Evolutionary conservation across 2,888 invertebrate genomes (phyloP).

Genomic region (Hololepta plana): DNA sequence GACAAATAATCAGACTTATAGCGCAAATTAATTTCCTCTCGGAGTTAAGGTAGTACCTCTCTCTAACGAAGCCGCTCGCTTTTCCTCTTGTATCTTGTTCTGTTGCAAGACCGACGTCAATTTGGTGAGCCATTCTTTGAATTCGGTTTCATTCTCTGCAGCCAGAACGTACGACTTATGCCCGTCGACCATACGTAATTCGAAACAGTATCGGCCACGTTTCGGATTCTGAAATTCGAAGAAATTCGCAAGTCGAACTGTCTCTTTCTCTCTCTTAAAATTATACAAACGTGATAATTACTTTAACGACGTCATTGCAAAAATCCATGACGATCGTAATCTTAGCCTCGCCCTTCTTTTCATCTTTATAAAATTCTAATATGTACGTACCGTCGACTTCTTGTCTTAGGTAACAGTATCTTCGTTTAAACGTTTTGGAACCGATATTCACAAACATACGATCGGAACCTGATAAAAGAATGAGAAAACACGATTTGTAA

Average conservation of each 20-base stretch:
- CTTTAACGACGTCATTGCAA: constrained; percentile 75
- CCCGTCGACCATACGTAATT: constrained; percentile 69
- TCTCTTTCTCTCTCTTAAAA: no score
- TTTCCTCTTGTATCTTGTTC: constrained; percentile 63
- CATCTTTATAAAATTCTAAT: constrained; percentile 84
- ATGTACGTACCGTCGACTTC: constrained; percentile 85
- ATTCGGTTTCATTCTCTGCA: constrained; percentile 69
- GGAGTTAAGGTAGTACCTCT: constrained; percentile 23
- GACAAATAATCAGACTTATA: constrained; percentile 9
- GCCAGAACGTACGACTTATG: constrained; percentile 76
- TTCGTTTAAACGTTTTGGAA: constrained; percentile 81
- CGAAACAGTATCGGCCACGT: constrained; percentile 72
- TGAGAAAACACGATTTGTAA: constrained; percentile 1
- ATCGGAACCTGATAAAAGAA: constrained; percentile 39
- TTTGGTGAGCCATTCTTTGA: constrained; percentile 68
- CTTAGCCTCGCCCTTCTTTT: constrained; percentile 79
- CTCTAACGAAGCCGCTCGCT: constrained; percentile 48
- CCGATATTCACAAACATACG: constrained; percentile 82
- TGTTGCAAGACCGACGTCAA: constrained; percentile 70
- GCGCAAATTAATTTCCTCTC: constrained; percentile 2
- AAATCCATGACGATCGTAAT: constrained; percentile 87
- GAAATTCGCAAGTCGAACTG: no score
- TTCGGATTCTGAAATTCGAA: constrained; percentile 67
- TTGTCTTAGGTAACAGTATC: constrained; percentile 76
- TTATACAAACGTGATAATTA: no score